phyloP scores from a whole-genome alignment of 1,140 invertebrate genomes.

The Meloidogyne exigua region DNA sequence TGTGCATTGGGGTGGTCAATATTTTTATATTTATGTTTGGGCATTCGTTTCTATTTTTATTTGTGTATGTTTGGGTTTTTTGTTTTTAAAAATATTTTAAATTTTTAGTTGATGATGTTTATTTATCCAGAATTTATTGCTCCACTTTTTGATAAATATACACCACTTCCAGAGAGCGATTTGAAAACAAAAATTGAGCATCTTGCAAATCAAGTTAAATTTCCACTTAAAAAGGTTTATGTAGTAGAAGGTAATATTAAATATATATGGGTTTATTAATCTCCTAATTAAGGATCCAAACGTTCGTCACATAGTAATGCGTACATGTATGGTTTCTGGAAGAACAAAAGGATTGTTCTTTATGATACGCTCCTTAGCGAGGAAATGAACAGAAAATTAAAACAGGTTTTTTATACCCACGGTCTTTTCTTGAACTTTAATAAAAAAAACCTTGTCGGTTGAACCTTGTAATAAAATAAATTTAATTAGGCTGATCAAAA shows the following conservation, averaged over 20 bases:
- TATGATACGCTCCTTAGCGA: slow-evolving; percentile 78
- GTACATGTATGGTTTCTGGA: slow-evolving; percentile 93
- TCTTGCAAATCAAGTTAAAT: slow-evolving; percentile 80
- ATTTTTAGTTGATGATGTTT: slow-evolving; percentile 75
- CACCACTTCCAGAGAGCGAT: slow-evolving; percentile 86
- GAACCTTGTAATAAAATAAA: neutral
- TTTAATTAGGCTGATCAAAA: slow-evolving; percentile 58
- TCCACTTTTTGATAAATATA: slow-evolving; percentile 96
- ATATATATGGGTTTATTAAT: slow-evolving; percentile 28
- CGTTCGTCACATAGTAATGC: slow-evolving; percentile 53
- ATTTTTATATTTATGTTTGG: slow-evolving; percentile 95
- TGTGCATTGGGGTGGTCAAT: slow-evolving; percentile 76
- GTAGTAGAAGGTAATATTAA: slow-evolving; percentile 80
- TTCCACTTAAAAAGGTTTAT: slow-evolving; percentile 90
- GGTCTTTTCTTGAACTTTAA: neutral
- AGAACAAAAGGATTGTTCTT: slow-evolving; percentile 94
- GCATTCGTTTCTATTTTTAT: slow-evolving; percentile 76
- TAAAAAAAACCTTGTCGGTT: no score
- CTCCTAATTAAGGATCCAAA: slow-evolving; percentile 34
- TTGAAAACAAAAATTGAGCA: slow-evolving; percentile 82
- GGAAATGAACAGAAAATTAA: slow-evolving; percentile 56
- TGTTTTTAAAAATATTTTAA: slow-evolving; percentile 4
- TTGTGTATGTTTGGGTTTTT: slow-evolving; percentile 64
- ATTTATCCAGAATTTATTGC: slow-evolving; percentile 96
- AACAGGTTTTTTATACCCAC: slow-evolving; percentile 25